Evolutionary conservation across 2,888 invertebrate species (phyloP), one percentile per base, ranked within the genome.

Genomic region (Blastobasis lacticolella): DNA sequence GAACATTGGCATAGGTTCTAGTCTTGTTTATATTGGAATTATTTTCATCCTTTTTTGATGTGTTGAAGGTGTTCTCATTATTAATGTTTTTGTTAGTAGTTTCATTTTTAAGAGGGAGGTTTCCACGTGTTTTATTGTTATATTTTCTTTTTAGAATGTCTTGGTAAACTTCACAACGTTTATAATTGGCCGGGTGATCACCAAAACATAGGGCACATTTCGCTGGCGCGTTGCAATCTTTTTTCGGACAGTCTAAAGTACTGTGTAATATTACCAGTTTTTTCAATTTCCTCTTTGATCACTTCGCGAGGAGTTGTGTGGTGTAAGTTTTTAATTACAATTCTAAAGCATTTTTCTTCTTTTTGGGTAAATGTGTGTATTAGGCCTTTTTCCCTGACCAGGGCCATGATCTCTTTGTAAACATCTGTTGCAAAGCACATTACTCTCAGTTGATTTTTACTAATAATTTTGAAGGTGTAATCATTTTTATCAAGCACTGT

Each of bases 261-360:
- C 54, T 59, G 44, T 62, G 62, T 0, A 45, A 47, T 57, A 41
- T 63, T 63, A 1, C 63, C 59, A 2, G 59, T 57, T n/a, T 50
- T 45, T 56, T 56, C 56, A n/a, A 58, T 54, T 36, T 37, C 51
- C 54, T 57, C 51, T 8, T 46, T 50, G 4, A 61, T 62, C 0
- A 38, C 48, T 10, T 36, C 10, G 37, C 52, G 49, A 5, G 60
- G 61, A 3, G 61, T 61, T 1, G 59, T 57, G 36, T 57, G 51
- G 40, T 61, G 60, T 1, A 65, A 53, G 43, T 62, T 58, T 52
- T 51, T 60, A 6, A 62, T 64, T 4, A 64, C 62, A 10, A 66
- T 57, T 37, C 64, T 47, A 10, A 45, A 58, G n/a, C 48, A 45
- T 44, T 49, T 52, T 7, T 48, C 23, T 4, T 63, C 60, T 52